These are phyloP conservation scores for Cryptotis parvus DNA, from an alignment of 2,113 vertebrate species.

Conservation along the genomic window DNA sequence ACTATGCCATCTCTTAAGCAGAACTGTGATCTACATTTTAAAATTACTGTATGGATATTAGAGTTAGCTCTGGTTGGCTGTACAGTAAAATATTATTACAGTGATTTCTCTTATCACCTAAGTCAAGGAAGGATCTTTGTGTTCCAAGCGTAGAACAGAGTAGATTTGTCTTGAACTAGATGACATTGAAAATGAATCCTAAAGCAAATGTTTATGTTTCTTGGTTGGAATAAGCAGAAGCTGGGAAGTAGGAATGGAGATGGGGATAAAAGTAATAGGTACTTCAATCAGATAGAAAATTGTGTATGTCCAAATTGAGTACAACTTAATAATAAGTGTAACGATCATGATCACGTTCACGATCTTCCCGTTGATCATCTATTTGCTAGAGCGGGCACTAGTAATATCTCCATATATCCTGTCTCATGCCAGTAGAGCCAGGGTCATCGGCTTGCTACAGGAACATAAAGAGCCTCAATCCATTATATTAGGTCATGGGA, in stretches of 20 bases:
- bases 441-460: too few relatives aligned
- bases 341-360: too few relatives aligned
- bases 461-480: too few relatives aligned
- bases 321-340: background rate
- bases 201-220: background rate
- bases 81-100: background rate
- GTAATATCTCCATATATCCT: too few relatives aligned
- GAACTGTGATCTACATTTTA: background rate
- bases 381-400: too few relatives aligned
- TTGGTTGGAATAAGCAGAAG: background rate
- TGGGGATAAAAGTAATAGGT: background rate
- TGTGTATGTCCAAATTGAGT: fast-evolving
- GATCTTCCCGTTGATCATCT: too few relatives aligned
- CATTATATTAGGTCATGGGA: too few relatives aligned
- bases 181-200: background rate
- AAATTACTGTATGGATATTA: background rate
- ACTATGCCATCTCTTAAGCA: background rate
- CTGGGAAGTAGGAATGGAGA: background rate
- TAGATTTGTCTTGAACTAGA: background rate
- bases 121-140: background rate
- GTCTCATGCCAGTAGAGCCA: too few relatives aligned
- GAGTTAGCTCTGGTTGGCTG: background rate
- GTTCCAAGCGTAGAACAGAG: background rate
- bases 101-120: background rate
- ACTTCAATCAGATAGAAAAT: fast-evolving